Evolutionary conservation across 2,113 vertebrate genomes (phyloP).

Genomic region (Neopipo cinnamomea): DNA sequence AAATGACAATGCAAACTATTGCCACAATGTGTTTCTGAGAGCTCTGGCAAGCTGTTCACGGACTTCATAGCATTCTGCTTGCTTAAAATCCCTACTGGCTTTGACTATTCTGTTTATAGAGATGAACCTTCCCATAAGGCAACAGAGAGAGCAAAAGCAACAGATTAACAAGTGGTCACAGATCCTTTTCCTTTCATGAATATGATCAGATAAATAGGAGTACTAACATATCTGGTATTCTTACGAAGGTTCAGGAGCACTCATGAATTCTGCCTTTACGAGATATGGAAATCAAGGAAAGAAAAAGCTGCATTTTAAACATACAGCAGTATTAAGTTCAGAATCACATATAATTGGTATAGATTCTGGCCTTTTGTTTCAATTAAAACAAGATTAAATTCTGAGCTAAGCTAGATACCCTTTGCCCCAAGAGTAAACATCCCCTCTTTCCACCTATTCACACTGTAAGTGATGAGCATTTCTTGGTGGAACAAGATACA

Average conservation of each 20-base stretch:
- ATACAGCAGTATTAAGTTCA: background rate
- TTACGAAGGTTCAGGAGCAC: background rate
- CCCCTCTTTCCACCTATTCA: background rate
- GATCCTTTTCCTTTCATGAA: background rate
- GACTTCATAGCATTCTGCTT: background rate
- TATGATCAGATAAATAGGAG: background rate
- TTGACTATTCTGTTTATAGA: background rate
- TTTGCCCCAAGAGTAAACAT: background rate
- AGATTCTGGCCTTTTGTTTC: background rate
- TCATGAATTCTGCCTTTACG: background rate
- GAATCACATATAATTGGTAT: background rate
- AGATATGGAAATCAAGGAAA: background rate
- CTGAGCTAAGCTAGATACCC: background rate
- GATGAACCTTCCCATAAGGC: background rate
- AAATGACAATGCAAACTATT: background rate
- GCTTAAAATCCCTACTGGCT: background rate
- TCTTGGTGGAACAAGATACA: background rate
- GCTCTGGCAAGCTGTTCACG: background rate
- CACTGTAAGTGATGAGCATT: background rate
- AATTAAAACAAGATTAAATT: background rate
- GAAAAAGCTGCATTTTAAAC: background rate
- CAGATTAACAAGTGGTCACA: background rate
- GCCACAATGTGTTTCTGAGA: background rate
- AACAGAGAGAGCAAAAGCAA: background rate
- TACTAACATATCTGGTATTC: background rate